These are phyloP conservation scores for Antheraea pernyi DNA, from an alignment of 1,140 invertebrate genomes.

Conservation along the genomic window DNA sequence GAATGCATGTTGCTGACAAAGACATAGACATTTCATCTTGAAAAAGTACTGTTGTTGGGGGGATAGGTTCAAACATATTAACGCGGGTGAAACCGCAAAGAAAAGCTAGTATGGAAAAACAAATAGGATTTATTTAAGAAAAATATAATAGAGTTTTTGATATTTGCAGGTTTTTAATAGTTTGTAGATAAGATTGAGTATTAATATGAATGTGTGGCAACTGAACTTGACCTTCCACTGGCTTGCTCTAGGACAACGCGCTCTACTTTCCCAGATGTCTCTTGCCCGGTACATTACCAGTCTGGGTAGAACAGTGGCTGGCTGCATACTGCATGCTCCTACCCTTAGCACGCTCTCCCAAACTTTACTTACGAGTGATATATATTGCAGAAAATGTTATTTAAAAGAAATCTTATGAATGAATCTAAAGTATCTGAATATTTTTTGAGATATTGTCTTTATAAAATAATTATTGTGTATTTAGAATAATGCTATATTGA, in stretches of 20 bases:
- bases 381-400: background rate
- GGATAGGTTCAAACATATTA: too few species aligned
- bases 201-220: conserved; percentile 9
- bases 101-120: too few species aligned
- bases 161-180: too few species aligned
- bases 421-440: background rate
- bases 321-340: conserved; percentile 15
- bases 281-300: conserved; percentile 16
- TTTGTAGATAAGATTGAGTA: too few species aligned
- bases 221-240: conserved; percentile 47
- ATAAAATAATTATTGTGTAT: background rate
- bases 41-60: too few species aligned
- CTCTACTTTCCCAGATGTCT: conserved; percentile 37
- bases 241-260: conserved; percentile 27
- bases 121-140: too few species aligned
- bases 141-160: too few species aligned
- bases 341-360: conserved; percentile 2
- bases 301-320: conserved; percentile 4
- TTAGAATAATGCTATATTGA: background rate
- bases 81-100: too few species aligned
- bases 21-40: too few species aligned
- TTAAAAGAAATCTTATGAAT: background rate
- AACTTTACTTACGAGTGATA: background rate
- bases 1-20: too few species aligned
- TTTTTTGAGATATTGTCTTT: background rate